Base-by-base conservation (phyloP, 2,113 vertebrate genomes). In the Pluvialis apricaria region DNA sequence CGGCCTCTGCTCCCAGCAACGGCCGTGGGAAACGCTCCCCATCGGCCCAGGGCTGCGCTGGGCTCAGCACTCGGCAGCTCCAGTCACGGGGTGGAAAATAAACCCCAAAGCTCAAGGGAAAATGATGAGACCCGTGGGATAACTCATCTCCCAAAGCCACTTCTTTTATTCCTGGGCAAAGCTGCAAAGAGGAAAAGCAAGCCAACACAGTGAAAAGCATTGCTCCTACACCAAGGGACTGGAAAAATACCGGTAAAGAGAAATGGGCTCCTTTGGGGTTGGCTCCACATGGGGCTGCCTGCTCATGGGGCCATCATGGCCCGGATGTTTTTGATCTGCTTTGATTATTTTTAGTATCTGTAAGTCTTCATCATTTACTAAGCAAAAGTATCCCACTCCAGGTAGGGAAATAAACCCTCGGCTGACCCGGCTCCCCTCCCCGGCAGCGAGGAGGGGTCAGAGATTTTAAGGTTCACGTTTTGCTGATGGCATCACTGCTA, bases 281-380 rank as follows among this genome's bases (percentile, higher is more conserved):
- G 49, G 19, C 34, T 60, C 5, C 17, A 5, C 2, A 6, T 4
- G 22, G 60, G 51, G 54, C 83, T 80, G 58, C 58, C 52, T 44
- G 83, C 49, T 57, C 6, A 0, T 5, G 38, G 40, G 26, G 26
- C 40, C 31, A 1, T 7, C 0, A 0, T 25, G 32, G 44, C 26
- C 0, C 0, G 49, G 12, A 1, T 26, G 17, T 5, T 8, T 81
- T 86, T 34, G 25, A 11, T 51, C 51, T 36, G 3, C 18, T 61
- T 18, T 45, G 44, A 11, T 52, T 66, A 34, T 25, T 82, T 93
- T 88, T 45, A 58, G 28, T 10, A 25, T 34, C 77, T 83, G 8
- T 28, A 60, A 77, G 17, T 9, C n/a, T 64, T 58, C 44, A 29
- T 32, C 5, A 5, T 26, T 47, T 40, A 16, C 44, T 13, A 3